Evolutionary conservation across 2,888 invertebrate species (phyloP), one percentile per base, ranked within the genome.

Genomic region (Drosophila trichaetosa): DNA sequence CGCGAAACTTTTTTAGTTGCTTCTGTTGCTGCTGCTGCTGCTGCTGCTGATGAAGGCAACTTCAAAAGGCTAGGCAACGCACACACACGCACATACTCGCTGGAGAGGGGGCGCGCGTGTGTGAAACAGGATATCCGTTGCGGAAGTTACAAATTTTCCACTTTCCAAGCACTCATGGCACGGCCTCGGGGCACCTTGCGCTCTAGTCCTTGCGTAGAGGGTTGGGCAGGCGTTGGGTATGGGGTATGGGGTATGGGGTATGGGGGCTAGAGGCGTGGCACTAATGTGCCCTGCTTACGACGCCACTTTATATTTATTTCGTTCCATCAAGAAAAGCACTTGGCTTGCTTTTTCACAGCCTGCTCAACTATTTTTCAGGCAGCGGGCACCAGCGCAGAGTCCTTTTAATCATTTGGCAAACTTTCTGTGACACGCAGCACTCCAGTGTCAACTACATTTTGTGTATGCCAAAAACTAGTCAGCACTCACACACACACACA

Each of bases 81-180:
- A 56, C 67, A 42, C 57, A 46, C 66, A 51, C 49, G 51, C 52
- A 31, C 46, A 48, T 49, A n/a, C 40, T 13, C 42, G 46, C 40
- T 38, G 46, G 42, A 51, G 46, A 62, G 49, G 58, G 61, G 71
- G 36, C 58, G 73, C 68, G 80, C 73, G 79, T 80, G 81, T 83
- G 84, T 81, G 80, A 88, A 90, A 90, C 80, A 90, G 91, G 90
- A 91, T 91, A 91, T 91, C 91, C 91, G 87, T 79, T 83, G 85
- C 91, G 91, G 91, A 91, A 91, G 87, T 82, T 82, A 83, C 89
- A 90, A 90, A 91, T 91, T 91, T 91, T 90, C 91, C 90, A 90
- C 90, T 84, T 84, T 84, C 81, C 89, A 82, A 87, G 78, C 74
- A 80, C 83, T 80, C 73, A 64, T 76, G 80, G 66, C 79, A 67